Conservation (phyloP, 2,113 vertebrate species). For the Larimichthys crocea region DNA sequence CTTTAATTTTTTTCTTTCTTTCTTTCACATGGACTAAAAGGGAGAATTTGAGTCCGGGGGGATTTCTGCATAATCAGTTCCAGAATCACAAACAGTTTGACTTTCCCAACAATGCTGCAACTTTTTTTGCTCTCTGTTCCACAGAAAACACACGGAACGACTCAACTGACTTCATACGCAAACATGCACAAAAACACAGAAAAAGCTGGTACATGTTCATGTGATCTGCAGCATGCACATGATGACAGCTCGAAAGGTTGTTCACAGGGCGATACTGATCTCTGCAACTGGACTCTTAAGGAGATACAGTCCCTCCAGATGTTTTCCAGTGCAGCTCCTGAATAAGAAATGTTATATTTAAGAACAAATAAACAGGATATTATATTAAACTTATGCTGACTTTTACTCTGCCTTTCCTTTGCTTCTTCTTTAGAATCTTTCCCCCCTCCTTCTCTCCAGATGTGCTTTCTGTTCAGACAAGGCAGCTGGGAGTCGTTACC, state of each 20-base stretch:
- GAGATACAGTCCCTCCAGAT: slow-evolving; percentile 15
- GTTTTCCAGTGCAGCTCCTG: slow-evolving; percentile 15
- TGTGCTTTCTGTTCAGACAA: slow-evolving; percentile 65
- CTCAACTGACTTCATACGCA: background rate
- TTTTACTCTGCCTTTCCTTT: slow-evolving; percentile 25
- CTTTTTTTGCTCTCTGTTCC: slow-evolving; percentile 15
- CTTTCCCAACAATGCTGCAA: slow-evolving; percentile 2
- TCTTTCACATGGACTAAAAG: slow-evolving; percentile 67
- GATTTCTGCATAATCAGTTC: slow-evolving; percentile 59
- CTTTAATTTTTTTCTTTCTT: slow-evolving; percentile 12
- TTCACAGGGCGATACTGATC: background rate
- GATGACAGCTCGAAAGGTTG: background rate
- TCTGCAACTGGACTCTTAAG: background rate
- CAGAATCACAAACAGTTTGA: slow-evolving; percentile 58
- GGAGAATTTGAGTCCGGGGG: slow-evolving; percentile 47
- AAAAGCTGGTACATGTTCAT: background rate
- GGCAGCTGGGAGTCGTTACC: slow-evolving; percentile 79
- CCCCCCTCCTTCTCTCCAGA: slow-evolving; percentile 58
- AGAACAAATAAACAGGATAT: slow-evolving; percentile 37
- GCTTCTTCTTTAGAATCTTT: slow-evolving; percentile 49
- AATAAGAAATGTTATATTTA: background rate
- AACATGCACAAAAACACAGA: slow-evolving; percentile 2
- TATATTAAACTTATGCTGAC: slow-evolving; percentile 17
- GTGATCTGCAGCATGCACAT: background rate
- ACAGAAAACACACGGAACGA: slow-evolving; percentile 3